Conservation (phyloP, 2,113 vertebrate genomes). For the Anguilla rostrata region DNA sequence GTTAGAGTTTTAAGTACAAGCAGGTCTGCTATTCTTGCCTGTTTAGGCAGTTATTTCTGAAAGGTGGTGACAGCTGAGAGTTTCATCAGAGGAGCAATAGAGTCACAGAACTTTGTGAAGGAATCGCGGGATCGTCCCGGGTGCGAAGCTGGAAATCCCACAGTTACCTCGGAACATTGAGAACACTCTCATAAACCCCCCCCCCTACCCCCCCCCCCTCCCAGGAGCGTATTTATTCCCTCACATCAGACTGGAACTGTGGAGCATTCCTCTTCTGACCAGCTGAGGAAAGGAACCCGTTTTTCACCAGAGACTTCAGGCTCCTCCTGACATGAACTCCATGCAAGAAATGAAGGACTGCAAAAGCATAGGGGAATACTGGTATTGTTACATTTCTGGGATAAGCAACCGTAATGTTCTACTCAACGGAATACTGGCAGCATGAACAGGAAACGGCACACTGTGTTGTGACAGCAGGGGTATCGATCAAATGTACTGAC, state of each 20-base stretch:
- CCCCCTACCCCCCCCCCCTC: too few species aligned
- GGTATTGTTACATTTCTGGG: not conserved
- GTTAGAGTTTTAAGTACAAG: not conserved
- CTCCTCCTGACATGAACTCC: not conserved
- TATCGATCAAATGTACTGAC: too few species aligned
- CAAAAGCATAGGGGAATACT: not conserved
- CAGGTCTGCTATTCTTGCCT: not conserved
- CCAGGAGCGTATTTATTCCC: not conserved
- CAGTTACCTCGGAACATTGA: not conserved
- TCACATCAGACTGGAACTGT: not conserved
- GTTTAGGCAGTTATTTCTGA: not conserved
- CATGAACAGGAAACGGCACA: too few species aligned
- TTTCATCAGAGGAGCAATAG: not conserved
- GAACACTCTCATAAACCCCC: not conserved
- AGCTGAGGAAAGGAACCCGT: not conserved
- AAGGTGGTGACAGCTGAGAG: not conserved
- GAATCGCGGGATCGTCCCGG: not conserved
- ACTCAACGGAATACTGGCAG: not conserved
- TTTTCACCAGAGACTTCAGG: not conserved
- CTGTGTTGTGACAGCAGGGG: too few species aligned
- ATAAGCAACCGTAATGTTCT: not conserved
- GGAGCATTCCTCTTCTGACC: not conserved
- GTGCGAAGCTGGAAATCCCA: too few species aligned
- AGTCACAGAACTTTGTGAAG: not conserved
- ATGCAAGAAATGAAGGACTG: not conserved